Evolutionary conservation across 2,888 invertebrate genomes (phyloP), one percentile per base, ranked within the genome.

Genomic region (Ennomos quercinarius): DNA sequence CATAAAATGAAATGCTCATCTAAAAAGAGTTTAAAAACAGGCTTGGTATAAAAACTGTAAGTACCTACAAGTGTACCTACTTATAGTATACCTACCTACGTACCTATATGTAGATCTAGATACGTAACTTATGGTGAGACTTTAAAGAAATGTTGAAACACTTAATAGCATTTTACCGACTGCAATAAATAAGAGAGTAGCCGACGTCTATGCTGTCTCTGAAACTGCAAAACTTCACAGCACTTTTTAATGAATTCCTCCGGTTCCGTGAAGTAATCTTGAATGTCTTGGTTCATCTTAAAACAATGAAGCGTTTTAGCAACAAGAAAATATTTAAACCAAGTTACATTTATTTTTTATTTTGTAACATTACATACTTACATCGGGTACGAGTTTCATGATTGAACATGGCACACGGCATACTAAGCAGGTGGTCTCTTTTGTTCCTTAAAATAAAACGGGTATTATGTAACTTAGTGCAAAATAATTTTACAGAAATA

Each of bases 221-320:
- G 93, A 76, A 93, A 93, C 63, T 91, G 87, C 70, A 93, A 74
- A 65, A 93, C 89, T 79, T 89, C 89, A 70, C 85, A 87, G 58
- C 88, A 81, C 72, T 92, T 93, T 68, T 85, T 87, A 61, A 93
- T 83, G 65, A 93, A 80, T 73, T 93, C 93, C 70, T 91, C 92
- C 3, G 93, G 93, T 63, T 93, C 93, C 42, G 90, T 89, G 68
- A 93, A 93, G 74, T 91, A 93, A 67, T 93, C 92, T 82, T 91
- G 91, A 62, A 93, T 80, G 62, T 93, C 92, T 72, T 87, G 84
- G 70, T 90, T 90, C 93, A 93, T 91, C 93, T 93, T 71, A 57
- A 82, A 77, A 65, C 43, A 65, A 58, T 60, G 12, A 56, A 39
- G 13, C 10, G 8, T 27, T 35, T 46, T 41, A 46, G n/a, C 38